phyloP scores from a whole-genome alignment of 2,888 invertebrate genomes.

The Harpalus rubripes region DNA sequence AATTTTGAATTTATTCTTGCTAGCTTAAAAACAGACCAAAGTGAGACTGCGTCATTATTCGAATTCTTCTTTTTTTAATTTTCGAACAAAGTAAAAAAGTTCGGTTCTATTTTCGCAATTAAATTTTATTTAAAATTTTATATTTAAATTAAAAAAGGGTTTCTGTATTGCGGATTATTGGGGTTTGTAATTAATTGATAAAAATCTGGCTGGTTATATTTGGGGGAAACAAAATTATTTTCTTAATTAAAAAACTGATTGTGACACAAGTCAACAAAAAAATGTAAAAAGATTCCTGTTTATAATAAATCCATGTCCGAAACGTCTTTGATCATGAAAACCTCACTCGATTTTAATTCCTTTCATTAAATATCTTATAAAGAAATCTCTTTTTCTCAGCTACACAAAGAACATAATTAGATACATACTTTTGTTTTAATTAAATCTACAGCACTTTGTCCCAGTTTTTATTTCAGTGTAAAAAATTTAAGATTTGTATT shows the following conservation, averaged over 20 bases:
- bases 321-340: slow-evolving; percentile 40
- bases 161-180: slow-evolving; percentile 30
- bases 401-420: slow-evolving; percentile 48
- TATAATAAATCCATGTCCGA: slow-evolving; percentile 39
- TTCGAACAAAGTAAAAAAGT: no score
- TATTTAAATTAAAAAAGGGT: background rate
- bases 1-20: no score
- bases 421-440: slow-evolving; percentile 55
- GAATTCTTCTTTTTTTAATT: no score
- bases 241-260: slow-evolving; percentile 41
- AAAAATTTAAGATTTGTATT: background rate
- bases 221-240: slow-evolving; percentile 45
- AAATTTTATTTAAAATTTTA: background rate
- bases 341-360: slow-evolving; percentile 50
- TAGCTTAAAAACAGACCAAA: no score
- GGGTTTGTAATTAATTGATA: slow-evolving; percentile 39
- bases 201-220: slow-evolving; percentile 35
- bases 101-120: no score
- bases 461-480: slow-evolving; percentile 22
- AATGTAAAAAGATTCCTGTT: slow-evolving; percentile 45
- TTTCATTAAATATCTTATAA: slow-evolving; percentile 57
- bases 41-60: no score
- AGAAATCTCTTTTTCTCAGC: slow-evolving; percentile 51
- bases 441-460: slow-evolving; percentile 39
- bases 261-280: slow-evolving; percentile 32